phyloP scores from a whole-genome alignment of 1,140 invertebrate genomes.

The Anoplolepis gracilipes region DNA sequence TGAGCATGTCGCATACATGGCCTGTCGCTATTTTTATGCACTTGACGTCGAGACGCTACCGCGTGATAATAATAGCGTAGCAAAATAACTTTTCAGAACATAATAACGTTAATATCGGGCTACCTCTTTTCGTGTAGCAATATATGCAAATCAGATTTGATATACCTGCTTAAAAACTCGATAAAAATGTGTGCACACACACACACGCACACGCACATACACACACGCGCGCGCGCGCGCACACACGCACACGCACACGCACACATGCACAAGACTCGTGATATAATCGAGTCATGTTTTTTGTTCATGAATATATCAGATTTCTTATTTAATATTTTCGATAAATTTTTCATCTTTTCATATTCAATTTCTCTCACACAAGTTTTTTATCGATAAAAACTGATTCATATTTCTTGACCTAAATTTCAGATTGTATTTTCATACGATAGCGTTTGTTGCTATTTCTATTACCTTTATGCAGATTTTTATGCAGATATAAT shows the following conservation, averaged over 20 bases:
- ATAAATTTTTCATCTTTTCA: slow-evolving; percentile 27
- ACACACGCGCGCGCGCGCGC: too few species aligned
- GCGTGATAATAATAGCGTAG: slow-evolving; percentile 45
- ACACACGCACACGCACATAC: too few species aligned
- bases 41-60: slow-evolving; percentile 44
- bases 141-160: slow-evolving; percentile 9
- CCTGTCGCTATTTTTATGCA: slow-evolving; percentile 45
- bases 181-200: neutral
- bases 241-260: too few species aligned
- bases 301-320: slow-evolving; percentile 9
- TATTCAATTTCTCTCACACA: neutral
- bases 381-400: slow-evolving; percentile 40
- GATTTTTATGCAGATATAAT: neutral
- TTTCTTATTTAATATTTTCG: neutral
- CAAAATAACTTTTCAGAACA: slow-evolving; percentile 44
- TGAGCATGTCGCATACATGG: slow-evolving; percentile 9
- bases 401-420: slow-evolving; percentile 36
- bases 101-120: slow-evolving; percentile 9
- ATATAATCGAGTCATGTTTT: neutral
- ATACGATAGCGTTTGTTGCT: neutral
- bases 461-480: slow-evolving; percentile 17
- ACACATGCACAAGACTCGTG: neutral
- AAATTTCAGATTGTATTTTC: slow-evolving; percentile 36
- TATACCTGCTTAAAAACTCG: slow-evolving; percentile 19
- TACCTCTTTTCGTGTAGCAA: neutral